Evolutionary conservation across 1,140 invertebrate species (phyloP).

Genomic region (Pogonomyrmex californicus): DNA sequence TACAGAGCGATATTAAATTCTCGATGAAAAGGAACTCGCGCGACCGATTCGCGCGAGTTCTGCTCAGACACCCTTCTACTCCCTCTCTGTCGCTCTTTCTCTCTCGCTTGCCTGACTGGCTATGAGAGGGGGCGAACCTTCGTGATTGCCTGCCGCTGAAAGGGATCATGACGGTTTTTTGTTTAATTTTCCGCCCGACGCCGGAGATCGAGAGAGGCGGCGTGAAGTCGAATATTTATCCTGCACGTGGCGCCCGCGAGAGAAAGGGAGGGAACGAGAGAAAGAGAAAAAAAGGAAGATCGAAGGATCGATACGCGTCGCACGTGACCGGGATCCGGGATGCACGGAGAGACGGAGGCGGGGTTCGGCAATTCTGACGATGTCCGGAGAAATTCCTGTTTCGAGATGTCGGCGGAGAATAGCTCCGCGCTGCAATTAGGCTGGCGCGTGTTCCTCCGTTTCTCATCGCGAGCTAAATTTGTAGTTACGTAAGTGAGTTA

Average conservation of each 20-base stretch:
- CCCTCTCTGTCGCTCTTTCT: no score
- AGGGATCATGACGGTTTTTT: conserved; percentile 76
- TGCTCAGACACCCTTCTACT: conserved; percentile 35
- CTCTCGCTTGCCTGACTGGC: conserved; percentile 32
- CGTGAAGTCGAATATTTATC: conserved; percentile 22
- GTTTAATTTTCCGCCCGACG: conserved; percentile 75
- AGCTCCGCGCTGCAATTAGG: conserved; percentile 35
- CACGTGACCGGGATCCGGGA: conserved; percentile 42
- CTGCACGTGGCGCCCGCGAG: background rate
- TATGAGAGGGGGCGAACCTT: conserved; percentile 70
- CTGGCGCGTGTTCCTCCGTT: conserved; percentile 31
- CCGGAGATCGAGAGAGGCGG: background rate
- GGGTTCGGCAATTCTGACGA: conserved; percentile 39
- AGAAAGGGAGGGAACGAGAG: background rate
- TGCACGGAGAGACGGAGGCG: background rate
- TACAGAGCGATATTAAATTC: conserved; percentile 77
- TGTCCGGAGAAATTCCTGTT: conserved; percentile 44
- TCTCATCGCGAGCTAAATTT: background rate
- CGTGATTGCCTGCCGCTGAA: conserved; percentile 77
- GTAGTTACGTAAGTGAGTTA: conserved; percentile 12
- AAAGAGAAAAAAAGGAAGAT: conserved; percentile 4
- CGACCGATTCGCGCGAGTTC: conserved; percentile 55
- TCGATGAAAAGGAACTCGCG: conserved; percentile 74
- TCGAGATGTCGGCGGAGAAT: conserved; percentile 41
- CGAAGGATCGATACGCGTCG: conserved; percentile 44